Base-by-base conservation (phyloP, 2,113 vertebrate species). In the Lamprologus tigripictilis region DNA sequence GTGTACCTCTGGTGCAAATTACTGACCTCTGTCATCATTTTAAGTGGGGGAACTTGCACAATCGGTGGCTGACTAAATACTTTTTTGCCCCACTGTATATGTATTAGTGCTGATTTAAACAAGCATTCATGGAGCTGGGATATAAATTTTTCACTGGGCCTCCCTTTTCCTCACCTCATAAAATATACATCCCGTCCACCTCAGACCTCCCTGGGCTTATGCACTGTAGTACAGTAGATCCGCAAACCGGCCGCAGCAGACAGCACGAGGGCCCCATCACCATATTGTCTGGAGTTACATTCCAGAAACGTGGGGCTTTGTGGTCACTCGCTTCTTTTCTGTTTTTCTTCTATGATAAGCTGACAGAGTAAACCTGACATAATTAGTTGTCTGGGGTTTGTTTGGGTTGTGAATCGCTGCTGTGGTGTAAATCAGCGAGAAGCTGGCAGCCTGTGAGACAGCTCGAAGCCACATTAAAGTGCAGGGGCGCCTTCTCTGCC, bases 341-440 rank as follows among this genome's bases (percentile, higher is more conserved):
- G 91, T 80, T 94, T 91, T 76, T 26, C 89, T 45, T 92, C 93
- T 57, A 37, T n/a, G 89, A 93, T 92, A 85, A 89, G 88, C 90
- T 84, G 83, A 90, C 91, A 85, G 90, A 94, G 84, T 88, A 89
- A 40, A 90, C 84, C 89, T 93, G 92, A 92, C 92, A 94, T 89
- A 88, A 91, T 94, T 88, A 89, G 81, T 85, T 85, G 87, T 92
- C 91, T 93, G 86, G 92, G 87, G 89, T 87, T 90, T 94, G 90
- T 94, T 94, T 91, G 71, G 88, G 68, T 90, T 86, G 78, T 89
- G 86, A 89, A 85, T 91, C 82, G 85, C 79, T 81, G 89, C 91
- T 87, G 91, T 84, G 86, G 93, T 93, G 90, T 94, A 94, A 94
- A 95, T 94, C 91, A 94, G 85, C n/a, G 40, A 81, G 87, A 76